Evolutionary conservation across 37 sponge, comb jelly and placozoan genomes (phyloP), one percentile per base, ranked within the genome.

Genomic region (Petrosia ficiformis): DNA sequence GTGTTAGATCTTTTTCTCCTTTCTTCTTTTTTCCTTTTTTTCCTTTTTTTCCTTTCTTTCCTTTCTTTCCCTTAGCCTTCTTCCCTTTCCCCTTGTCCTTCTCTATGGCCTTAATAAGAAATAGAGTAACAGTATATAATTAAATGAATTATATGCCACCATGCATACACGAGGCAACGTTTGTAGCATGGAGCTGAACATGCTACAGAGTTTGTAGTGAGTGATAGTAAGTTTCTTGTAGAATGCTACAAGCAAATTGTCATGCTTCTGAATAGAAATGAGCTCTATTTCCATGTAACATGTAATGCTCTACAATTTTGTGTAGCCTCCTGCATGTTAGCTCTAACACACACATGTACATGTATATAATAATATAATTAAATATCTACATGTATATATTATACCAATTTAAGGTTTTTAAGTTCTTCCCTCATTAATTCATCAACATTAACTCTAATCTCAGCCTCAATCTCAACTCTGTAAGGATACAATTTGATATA

Each of bases 1-100:
- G 92, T 19, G 99, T 98, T 44, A 98, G 84, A 73, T 98, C 99
- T 54, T 98, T 98, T 73, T 98, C 96, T 98, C 95, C 87, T 98
- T 98, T 59, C 90, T 87, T 75, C 92, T 97, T 83, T 95, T 98
- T 3, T 94, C 96, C 69, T 89, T 81, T 87, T 82, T 75, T 94
- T 94, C 57, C 85, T 85, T 28, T 89, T 84, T 78, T 79, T 82
- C 26, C 69, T 64, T 58, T 86, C 14, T 14, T 14, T 87, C 73
- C 83, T 89, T 21, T 78, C 88, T 56, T 79, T 89, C 74, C 78
- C 86, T 98, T 97, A 26, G 82, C 91, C 70, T 90, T 93, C 72
- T 90, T 93, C 26, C 84, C 94, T 71, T 92, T 95, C 0, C 99
- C 99, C 43, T 95, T 98, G 73, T 98, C 99, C 60, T 80, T 87